phyloP scores from a whole-genome alignment of 2,113 vertebrate species.

The Archocentrus centrarchus region DNA sequence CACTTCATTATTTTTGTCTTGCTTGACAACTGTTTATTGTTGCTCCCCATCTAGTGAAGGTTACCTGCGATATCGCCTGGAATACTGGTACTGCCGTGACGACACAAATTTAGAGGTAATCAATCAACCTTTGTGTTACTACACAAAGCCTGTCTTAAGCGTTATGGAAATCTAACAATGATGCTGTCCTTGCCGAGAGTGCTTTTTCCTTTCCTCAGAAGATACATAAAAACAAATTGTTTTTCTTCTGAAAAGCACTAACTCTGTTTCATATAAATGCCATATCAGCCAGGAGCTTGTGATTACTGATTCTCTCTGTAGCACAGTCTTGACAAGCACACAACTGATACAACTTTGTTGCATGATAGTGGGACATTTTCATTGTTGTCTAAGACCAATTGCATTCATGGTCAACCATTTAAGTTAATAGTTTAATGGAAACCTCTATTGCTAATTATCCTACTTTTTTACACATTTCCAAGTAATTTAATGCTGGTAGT shows the following conservation, averaged over 20 bases:
- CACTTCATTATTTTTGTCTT: constrained; percentile 74
- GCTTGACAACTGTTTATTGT: constrained; percentile 76
- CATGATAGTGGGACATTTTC: background rate
- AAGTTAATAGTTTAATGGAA: background rate
- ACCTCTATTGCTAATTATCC: background rate
- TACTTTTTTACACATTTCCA: background rate
- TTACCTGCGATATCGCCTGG: constrained; percentile 66
- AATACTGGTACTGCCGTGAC: constrained; percentile 69
- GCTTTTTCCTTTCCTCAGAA: constrained; percentile 45
- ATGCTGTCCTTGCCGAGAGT: constrained; percentile 59
- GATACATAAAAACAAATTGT: constrained; percentile 55
- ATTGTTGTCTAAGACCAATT: background rate
- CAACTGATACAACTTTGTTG: constrained; percentile 3
- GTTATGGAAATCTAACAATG: constrained; percentile 77
- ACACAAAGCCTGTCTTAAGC: constrained; percentile 77
- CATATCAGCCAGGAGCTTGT: background rate
- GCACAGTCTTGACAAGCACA: constrained; percentile 12
- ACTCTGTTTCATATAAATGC: constrained; percentile 39
- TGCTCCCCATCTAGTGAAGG: constrained; percentile 68
- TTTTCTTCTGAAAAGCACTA: constrained; percentile 37
- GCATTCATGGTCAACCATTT: background rate
- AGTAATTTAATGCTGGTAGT: background rate
- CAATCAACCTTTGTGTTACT: constrained; percentile 81
- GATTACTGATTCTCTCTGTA: constrained; percentile 20
- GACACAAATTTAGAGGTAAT: constrained; percentile 78